phyloP scores from a whole-genome alignment of 2,113 vertebrate genomes.

The Burhinus oedicnemus region DNA sequence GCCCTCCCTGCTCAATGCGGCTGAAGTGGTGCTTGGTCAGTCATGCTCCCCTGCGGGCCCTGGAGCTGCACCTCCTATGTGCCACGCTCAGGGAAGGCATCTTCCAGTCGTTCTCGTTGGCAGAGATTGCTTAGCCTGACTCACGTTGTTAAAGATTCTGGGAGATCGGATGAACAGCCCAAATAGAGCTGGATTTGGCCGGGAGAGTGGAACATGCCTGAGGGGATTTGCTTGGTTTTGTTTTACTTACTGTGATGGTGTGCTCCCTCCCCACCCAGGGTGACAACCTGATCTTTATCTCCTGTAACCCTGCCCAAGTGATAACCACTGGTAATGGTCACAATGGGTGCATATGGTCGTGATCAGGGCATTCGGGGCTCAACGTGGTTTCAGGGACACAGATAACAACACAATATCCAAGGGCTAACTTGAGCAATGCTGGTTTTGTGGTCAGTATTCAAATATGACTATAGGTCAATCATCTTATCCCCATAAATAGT shows the following conservation, averaged over 20 bases:
- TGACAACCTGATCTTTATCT: too few species aligned
- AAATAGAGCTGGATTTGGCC: not conserved
- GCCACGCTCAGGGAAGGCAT: not conserved
- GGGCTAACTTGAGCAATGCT: too few species aligned
- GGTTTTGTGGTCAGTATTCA: too few species aligned
- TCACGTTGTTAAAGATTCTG: not conserved
- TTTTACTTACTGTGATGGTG: not conserved
- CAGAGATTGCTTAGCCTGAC: not conserved
- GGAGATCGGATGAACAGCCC: not conserved
- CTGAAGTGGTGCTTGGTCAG: rapidly evolving
- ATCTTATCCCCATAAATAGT: too few species aligned
- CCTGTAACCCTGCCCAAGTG: too few species aligned
- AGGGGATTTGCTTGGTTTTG: not conserved
- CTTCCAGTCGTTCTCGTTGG: not conserved
- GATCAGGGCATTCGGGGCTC: too few species aligned
- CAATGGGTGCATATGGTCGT: too few species aligned
- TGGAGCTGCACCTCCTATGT: rapidly evolving
- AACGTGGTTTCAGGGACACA: too few species aligned
- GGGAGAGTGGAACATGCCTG: not conserved
- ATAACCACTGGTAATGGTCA: too few species aligned
- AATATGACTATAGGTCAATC: too few species aligned
- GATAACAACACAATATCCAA: too few species aligned
- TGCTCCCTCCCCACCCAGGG: too few species aligned
- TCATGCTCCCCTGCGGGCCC: not conserved
- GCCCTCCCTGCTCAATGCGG: rapidly evolving